phyloP scores from a whole-genome alignment of 2,797 vertebrate genomes.

The Ceyx erithaca region DNA sequence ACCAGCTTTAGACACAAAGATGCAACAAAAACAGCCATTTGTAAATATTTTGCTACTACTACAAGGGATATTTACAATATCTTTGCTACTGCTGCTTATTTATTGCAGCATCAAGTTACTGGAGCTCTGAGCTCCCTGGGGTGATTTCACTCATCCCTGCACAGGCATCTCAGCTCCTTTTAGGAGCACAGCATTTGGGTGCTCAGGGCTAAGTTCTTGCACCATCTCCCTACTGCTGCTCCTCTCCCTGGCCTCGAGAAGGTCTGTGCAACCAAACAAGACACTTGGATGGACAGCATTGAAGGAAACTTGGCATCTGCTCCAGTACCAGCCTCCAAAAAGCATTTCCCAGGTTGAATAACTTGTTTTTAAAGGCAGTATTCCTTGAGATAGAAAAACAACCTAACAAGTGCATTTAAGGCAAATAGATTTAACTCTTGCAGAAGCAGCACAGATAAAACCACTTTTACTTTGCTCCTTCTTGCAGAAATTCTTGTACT shows the following conservation, averaged over 20 bases:
- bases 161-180: background rate
- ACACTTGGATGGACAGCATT: background rate
- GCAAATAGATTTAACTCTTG: background rate
- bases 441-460: background rate
- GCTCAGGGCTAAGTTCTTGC: background rate
- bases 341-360: background rate
- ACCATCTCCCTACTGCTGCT: background rate
- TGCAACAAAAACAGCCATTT: background rate
- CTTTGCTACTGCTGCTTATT: background rate
- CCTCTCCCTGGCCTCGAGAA: background rate
- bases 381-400: background rate
- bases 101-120: background rate
- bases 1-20: background rate
- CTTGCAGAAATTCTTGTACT: background rate
- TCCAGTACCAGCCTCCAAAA: conserved; percentile 29
- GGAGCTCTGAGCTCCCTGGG: background rate
- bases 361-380: conserved; percentile 36
- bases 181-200: background rate
- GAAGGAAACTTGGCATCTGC: conserved; percentile 22
- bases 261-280: background rate
- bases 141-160: background rate
- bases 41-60: background rate
- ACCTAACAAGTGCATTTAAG: conserved; percentile 17
- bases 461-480: background rate
- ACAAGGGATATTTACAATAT: background rate